phyloP scores from a whole-genome alignment of 2,113 vertebrate genomes.

The Oreochromis tanganicae region DNA sequence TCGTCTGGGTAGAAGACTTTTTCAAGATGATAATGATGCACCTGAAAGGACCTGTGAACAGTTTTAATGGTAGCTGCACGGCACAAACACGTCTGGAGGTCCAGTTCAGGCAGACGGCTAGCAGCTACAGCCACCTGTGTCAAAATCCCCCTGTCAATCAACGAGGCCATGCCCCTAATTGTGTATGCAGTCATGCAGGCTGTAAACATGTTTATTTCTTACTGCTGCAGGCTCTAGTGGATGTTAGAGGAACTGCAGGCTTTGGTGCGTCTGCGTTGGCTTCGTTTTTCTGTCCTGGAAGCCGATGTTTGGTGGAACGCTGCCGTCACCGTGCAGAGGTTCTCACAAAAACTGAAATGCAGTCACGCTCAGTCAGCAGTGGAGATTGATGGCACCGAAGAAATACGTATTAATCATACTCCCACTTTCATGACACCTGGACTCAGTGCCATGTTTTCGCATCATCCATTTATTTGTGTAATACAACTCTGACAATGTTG shows the following conservation, averaged over 20 bases:
- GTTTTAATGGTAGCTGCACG: not conserved
- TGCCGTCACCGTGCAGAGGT: not conserved
- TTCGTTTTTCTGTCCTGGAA: not conserved
- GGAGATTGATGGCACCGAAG: not conserved
- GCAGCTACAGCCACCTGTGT: not conserved
- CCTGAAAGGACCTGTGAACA: not conserved
- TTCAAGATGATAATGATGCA: rapidly evolving
- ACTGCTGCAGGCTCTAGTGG: not conserved
- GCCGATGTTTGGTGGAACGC: not conserved
- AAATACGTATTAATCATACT: not conserved
- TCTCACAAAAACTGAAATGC: not conserved
- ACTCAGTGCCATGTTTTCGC: not conserved
- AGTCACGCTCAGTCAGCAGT: not conserved
- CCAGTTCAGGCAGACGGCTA: not conserved
- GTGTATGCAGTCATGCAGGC: not conserved
- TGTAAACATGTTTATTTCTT: not conserved
- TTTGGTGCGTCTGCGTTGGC: not conserved
- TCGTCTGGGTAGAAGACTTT: not conserved
- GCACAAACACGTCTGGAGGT: not conserved
- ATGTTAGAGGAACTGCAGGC: not conserved
- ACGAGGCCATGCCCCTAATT: not conserved
- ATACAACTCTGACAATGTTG: not conserved
- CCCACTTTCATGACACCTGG: not conserved
- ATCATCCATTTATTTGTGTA: not conserved
- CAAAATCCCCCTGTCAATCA: not conserved